A percentile compares a stretch with the other conserved stretches of the same genome.
Evolutionary conservation across 2,888 invertebrate genomes (phyloP).

Genomic region (Microplitis deprimator): DNA sequence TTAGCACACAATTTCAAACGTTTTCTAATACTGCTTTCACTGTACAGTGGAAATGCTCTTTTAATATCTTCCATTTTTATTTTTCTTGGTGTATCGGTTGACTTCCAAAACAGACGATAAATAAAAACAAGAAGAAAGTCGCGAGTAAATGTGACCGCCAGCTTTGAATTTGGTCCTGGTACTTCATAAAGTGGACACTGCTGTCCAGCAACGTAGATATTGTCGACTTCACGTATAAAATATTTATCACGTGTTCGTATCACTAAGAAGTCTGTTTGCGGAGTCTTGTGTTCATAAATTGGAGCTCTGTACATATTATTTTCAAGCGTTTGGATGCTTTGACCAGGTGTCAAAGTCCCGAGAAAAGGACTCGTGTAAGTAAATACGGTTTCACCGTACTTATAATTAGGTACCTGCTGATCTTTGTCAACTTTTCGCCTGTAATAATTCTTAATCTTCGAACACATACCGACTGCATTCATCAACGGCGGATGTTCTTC

Average conservation of each 20-base stretch:
- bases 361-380: constrained; percentile 98
- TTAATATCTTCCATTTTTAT: constrained; percentile 99
- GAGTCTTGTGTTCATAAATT: constrained; percentile 89
- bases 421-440: constrained; percentile 96
- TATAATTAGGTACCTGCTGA: constrained; percentile 84
- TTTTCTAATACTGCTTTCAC: constrained; percentile 97
- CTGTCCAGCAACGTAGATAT: constrained; percentile 94
- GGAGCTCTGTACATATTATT: constrained; percentile 98
- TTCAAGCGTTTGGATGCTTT: constrained; percentile 93
- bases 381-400: constrained; percentile 95
- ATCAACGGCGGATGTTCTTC: constrained; percentile 98
- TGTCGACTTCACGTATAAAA: constrained; percentile 91
- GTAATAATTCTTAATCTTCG: constrained; percentile 98
- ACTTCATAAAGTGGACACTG: constrained; percentile 98
- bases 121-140: constrained; percentile 99
- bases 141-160: constrained; percentile 97
- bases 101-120: constrained; percentile 97
- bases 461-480: constrained; percentile 98
- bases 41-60: constrained; percentile 96
- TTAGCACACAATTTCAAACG: constrained; percentile 97
- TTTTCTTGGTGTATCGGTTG: constrained; percentile 89
- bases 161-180: constrained; percentile 98
- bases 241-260: constrained; percentile 92
- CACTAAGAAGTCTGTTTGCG: constrained; percentile 89
- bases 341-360: constrained; percentile 93